Conservation (phyloP, 2,888 invertebrate species). For the Drosophila mimetica region DNA sequence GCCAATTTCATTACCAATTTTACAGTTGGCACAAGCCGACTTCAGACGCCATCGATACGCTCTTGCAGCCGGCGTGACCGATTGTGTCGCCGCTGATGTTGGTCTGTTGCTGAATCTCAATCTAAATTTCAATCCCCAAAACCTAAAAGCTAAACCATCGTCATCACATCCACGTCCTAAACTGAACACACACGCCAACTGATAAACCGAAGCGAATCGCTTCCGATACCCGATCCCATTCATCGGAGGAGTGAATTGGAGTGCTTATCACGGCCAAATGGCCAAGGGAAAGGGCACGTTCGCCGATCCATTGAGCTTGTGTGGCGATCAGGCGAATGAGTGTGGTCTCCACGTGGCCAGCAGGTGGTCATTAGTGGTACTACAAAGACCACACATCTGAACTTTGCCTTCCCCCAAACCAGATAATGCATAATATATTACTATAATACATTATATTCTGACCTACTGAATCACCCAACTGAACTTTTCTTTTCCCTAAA, state of each 20-base stretch:
- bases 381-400: background rate
- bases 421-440: background rate
- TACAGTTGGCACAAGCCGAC: slow-evolving; percentile 48
- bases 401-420: slow-evolving; percentile 2
- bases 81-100: slow-evolving; percentile 15
- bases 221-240: slow-evolving; percentile 26
- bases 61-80: slow-evolving; percentile 45
- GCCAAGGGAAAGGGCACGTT: slow-evolving; percentile 53
- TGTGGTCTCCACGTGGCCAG: slow-evolving; percentile 50
- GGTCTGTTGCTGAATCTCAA: slow-evolving; percentile 4
- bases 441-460: too few relatives aligned
- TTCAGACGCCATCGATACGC: slow-evolving; percentile 18
- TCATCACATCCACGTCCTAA: slow-evolving; percentile 40
- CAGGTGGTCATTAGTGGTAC: slow-evolving; percentile 19
- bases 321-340: slow-evolving; percentile 1
- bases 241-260: slow-evolving; percentile 31
- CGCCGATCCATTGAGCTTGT: slow-evolving; percentile 23
- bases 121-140: too few relatives aligned
- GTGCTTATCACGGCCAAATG: slow-evolving; percentile 6
- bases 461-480: too few relatives aligned
- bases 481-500: slow-evolving; percentile 1
- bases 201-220: slow-evolving; percentile 19
- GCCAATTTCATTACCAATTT: slow-evolving; percentile 76
- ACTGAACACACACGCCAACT: slow-evolving; percentile 27
- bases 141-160: background rate